Percentiles rank a stretch among this genome's conserved stretches.
phyloP scores from a whole-genome alignment of 2,113 vertebrate genomes.

The Sorex araneus region DNA sequence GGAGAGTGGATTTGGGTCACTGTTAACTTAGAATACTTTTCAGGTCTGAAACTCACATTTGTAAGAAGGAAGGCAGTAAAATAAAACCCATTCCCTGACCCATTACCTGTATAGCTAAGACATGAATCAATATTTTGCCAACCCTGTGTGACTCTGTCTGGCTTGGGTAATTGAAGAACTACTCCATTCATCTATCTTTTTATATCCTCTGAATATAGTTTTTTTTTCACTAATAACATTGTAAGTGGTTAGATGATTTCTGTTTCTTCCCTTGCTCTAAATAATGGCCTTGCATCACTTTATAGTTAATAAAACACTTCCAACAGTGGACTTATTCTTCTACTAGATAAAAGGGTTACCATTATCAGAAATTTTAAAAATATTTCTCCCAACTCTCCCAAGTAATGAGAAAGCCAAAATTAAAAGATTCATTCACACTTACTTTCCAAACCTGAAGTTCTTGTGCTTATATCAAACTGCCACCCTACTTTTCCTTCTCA shows the following conservation, averaged over 20 bases:
- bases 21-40: neutral
- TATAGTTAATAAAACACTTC: conserved; percentile 19
- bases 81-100: conserved; percentile 30
- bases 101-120: neutral
- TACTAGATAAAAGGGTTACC: neutral
- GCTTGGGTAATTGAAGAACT: neutral
- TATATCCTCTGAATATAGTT: neutral
- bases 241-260: neutral
- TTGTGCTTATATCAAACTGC: neutral
- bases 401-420: conserved; percentile 1
- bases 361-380: conserved; percentile 37
- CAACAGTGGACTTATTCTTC: conserved; percentile 16
- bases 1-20: neutral
- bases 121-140: conserved; percentile 6
- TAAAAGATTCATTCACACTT: neutral
- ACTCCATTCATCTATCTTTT: conserved; percentile 7
- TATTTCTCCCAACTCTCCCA: neutral
- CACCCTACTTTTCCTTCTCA: neutral
- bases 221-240: neutral
- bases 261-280: neutral
- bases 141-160: neutral
- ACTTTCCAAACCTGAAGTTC: neutral
- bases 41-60: neutral
- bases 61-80: neutral
- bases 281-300: neutral